These are phyloP conservation scores for Crax fasciolata DNA, from an alignment of 2,797 vertebrate species.

Conservation along the genomic window DNA sequence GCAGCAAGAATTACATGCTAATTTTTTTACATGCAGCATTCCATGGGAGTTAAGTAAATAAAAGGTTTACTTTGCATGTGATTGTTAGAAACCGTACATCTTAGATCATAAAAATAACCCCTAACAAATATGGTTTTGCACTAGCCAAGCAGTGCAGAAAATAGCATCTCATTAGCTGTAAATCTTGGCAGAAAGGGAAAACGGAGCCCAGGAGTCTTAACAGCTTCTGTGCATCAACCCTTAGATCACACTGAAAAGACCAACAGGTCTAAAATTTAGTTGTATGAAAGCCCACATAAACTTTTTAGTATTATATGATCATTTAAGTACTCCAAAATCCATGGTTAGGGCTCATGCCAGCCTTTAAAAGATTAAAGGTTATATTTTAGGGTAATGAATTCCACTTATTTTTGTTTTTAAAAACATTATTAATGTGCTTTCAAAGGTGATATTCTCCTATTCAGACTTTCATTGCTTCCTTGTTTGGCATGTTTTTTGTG, in stretches of 20 bases:
- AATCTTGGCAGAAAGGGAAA: conserved; percentile 54
- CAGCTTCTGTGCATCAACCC: conserved; percentile 51
- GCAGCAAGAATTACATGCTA: conserved; percentile 7
- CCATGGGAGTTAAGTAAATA: not conserved
- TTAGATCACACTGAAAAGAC: conserved; percentile 44
- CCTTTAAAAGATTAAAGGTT: conserved; percentile 28
- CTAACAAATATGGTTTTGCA: not conserved
- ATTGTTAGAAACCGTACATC: conserved; percentile 51
- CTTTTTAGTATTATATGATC: not conserved
- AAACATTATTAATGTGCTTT: conserved; percentile 15
- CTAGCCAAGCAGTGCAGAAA: conserved; percentile 20
- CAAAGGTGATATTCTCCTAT: not conserved
- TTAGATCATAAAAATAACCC: conserved; percentile 21
- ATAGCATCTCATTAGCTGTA: conserved; percentile 37
- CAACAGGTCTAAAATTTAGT: conserved; percentile 30
- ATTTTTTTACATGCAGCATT: not conserved
- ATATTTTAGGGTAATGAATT: conserved; percentile 20
- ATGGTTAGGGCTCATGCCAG: conserved; percentile 1
- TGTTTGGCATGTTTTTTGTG: not conserved
- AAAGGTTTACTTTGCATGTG: conserved; percentile 44
- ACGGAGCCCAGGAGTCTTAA: conserved; percentile 18
- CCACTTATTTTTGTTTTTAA: conserved; percentile 18
- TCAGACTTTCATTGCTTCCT: conserved; percentile 14
- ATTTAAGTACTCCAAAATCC: not conserved
- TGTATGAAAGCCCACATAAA: conserved; percentile 29